phyloP scores from a whole-genome alignment of 1,140 invertebrate species.

The Tyrophagus putrescentiae region DNA sequence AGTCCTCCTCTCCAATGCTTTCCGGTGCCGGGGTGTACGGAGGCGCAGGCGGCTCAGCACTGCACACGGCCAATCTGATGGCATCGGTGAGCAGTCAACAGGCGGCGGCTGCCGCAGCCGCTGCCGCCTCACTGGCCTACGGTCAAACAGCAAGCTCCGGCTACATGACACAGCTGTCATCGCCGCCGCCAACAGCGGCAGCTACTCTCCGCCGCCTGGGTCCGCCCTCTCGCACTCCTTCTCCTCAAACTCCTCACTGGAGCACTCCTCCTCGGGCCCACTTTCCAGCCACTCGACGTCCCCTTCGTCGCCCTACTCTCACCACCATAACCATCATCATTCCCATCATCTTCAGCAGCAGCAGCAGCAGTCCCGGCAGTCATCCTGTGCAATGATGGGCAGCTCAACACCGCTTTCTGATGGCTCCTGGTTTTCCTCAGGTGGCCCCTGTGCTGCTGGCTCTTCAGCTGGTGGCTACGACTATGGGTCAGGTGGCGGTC shows the following conservation, averaged over 20 bases:
- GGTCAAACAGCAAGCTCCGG: neutral
- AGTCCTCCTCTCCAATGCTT: neutral
- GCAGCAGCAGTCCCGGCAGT: neutral
- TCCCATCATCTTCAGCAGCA: neutral
- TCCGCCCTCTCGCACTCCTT: neutral
- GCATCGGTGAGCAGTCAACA: neutral
- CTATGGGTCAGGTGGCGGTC: neutral
- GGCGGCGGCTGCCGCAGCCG: neutral
- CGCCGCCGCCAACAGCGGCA: neutral
- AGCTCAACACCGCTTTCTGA: neutral
- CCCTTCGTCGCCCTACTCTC: neutral
- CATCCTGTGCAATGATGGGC: neutral
- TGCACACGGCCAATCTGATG: neutral
- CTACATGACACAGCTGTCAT: neutral
- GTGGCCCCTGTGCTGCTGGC: neutral
- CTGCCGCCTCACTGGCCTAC: neutral
- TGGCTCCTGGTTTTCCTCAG: neutral
- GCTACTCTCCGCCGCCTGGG: neutral
- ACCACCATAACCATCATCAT: neutral
- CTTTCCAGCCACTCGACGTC: neutral
- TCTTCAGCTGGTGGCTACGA: neutral
- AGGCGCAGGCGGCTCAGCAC: neutral
- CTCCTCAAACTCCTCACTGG: no score
- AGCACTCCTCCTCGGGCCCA: neutral
- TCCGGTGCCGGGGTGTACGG: neutral